Evolutionary conservation across 2,888 invertebrate genomes (phyloP).

Genomic region (Drosophila rellima): DNA sequence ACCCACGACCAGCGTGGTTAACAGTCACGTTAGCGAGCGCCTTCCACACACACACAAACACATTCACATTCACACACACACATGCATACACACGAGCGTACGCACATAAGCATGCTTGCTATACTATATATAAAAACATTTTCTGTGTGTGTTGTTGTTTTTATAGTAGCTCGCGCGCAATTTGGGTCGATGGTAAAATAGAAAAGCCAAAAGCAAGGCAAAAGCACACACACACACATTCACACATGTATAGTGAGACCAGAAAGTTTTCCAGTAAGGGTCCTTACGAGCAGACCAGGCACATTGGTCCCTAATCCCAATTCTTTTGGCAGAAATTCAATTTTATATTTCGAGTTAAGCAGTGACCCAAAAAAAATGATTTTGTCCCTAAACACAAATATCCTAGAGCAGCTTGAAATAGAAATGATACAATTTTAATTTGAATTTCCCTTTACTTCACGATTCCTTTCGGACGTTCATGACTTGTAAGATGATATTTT

Average conservation of each 20-base stretch:
- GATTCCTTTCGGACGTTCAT: no score
- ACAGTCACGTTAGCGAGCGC: slow-evolving; percentile 78
- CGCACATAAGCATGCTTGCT: slow-evolving; percentile 37
- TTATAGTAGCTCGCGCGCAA: slow-evolving; percentile 69
- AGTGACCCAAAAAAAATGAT: not conserved
- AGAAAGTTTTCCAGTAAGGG: slow-evolving; percentile 19
- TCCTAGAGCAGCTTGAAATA: not conserved
- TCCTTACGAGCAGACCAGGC: slow-evolving; percentile 24
- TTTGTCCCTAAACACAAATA: not conserved
- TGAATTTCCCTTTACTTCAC: not conserved
- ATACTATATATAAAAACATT: slow-evolving; percentile 28
- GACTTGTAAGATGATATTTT: no score
- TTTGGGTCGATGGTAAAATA: slow-evolving; percentile 82
- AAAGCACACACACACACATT: slow-evolving; percentile 22
- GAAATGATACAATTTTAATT: not conserved
- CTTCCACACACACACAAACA: slow-evolving; percentile 34
- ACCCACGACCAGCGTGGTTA: slow-evolving; percentile 77
- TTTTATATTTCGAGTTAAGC: not conserved
- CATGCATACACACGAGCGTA: slow-evolving; percentile 33
- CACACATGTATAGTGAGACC: slow-evolving; percentile 10
- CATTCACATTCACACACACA: slow-evolving; percentile 36
- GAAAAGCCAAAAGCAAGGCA: slow-evolving; percentile 79
- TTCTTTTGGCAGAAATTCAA: slow-evolving; percentile 3
- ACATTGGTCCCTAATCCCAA: slow-evolving; percentile 2
- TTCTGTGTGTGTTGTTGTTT: slow-evolving; percentile 51